Base-by-base conservation (phyloP, 2,888 invertebrate genomes). In the Aphodius granarius region DNA sequence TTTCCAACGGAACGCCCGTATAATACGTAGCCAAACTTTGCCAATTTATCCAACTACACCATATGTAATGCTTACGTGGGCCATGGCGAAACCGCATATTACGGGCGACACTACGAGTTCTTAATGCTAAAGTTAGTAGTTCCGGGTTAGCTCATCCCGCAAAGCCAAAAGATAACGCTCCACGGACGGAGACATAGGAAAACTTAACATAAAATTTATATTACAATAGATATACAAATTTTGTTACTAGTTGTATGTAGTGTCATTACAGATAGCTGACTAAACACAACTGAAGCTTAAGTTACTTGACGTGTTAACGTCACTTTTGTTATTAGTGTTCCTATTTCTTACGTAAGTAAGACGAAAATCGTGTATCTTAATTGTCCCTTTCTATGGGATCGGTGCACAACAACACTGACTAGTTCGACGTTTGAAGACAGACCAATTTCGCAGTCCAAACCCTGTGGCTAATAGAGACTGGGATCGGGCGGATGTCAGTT, bases 181-280 rank as follows among this genome's bases (percentile, higher is more conserved):
- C 65, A 65, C 19, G 17, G 65, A 65, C 18, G 19, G 20, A 68
- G 20, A 68, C 16, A 9, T 3, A 65, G 19, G 20, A n/a, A 68
- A 16, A 22, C 22, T 68, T 68, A 19, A 20, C 68, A 78, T 73
- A 64, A 17, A 65, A 23, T 21, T 16, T 76, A 76, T 77, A 77
- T 78, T 74, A 76, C 78, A 78, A 81, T 80, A 81, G 81, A 82
- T 80, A n/a, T n/a, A n/a, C n/a, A n/a, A n/a, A n/a, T n/a, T n/a
- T n/a, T n/a, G n/a, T n/a, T n/a, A n/a, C n/a, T n/a, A n/a, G n/a
- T n/a, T n/a, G n/a, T n/a, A n/a, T n/a, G n/a, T n/a, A n/a, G n/a
- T n/a, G n/a, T n/a, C n/a, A n/a, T n/a, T n/a, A n/a, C n/a, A n/a
- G n/a, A n/a, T n/a, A n/a, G n/a, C n/a, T n/a, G n/a, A n/a, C n/a